These are phyloP conservation scores for Anticlea derivata DNA, from an alignment of 2,888 invertebrate genomes.

Conservation along the genomic window DNA sequence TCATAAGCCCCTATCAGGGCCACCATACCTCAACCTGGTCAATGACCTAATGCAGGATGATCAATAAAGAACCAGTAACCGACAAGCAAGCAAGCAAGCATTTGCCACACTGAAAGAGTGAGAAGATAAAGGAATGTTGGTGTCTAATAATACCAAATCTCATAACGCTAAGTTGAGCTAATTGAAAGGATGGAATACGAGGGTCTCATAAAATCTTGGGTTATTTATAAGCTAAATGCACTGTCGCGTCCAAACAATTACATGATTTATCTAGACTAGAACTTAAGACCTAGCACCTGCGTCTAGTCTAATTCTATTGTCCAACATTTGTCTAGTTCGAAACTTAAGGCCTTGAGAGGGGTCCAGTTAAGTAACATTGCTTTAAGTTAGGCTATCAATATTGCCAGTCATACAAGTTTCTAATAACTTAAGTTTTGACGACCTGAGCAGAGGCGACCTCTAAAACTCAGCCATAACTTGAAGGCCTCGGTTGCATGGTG, in stretches of 20 bases:
- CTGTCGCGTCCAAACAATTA: slow-evolving; percentile 1
- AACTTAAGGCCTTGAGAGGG: slow-evolving; percentile 10
- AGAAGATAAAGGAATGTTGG: too few relatives aligned
- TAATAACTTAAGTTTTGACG: slow-evolving; percentile 48
- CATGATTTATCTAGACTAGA: slow-evolving; percentile 9
- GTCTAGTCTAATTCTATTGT: slow-evolving; percentile 12
- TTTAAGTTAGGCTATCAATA: slow-evolving; percentile 39
- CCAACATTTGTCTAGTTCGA: slow-evolving; percentile 15
- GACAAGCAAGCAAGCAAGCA: too few relatives aligned
- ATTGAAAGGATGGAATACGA: too few relatives aligned
- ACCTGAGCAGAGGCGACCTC: slow-evolving; percentile 25
- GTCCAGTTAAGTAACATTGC: slow-evolving; percentile 26
- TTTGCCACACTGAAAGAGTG: too few relatives aligned
- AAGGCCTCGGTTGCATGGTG: too few relatives aligned
- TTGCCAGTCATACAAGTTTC: slow-evolving; percentile 39
- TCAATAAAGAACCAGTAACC: too few relatives aligned
- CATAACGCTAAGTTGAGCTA: too few relatives aligned
- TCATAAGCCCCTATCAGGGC: too few relatives aligned
- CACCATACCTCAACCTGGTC: too few relatives aligned
- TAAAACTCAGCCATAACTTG: slow-evolving; percentile 18
- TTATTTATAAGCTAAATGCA: not conserved
- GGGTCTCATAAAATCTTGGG: not conserved
- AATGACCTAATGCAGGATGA: too few relatives aligned
- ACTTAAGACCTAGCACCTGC: slow-evolving; percentile 20
- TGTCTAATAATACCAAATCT: too few relatives aligned